Percentiles rank a stretch among this genome's conserved stretches.
Conservation (phyloP, 2,797 vertebrate genomes). For the Spinus olivaceus region DNA sequence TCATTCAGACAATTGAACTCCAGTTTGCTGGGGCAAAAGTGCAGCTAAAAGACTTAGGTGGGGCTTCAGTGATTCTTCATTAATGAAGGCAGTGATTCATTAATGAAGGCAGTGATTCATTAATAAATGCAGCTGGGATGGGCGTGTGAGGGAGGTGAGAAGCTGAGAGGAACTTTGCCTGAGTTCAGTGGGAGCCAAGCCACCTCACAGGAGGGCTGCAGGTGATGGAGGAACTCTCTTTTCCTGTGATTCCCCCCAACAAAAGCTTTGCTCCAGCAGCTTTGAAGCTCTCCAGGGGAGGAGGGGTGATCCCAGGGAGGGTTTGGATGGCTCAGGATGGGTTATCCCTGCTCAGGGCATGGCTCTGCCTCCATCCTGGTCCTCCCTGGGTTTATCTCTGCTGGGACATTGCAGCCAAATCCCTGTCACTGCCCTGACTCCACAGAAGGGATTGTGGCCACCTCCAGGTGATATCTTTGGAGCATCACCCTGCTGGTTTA, state of each 20-base stretch:
- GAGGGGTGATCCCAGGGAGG: neutral
- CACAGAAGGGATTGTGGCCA: neutral
- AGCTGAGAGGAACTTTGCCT: neutral
- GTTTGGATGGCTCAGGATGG: neutral
- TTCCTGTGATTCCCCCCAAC: neutral
- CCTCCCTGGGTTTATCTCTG: neutral
- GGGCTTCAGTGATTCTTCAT: neutral
- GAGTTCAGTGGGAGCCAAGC: neutral
- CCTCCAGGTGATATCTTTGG: neutral
- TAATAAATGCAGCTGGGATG: neutral
- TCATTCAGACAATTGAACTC: constrained; percentile 22
- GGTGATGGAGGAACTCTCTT: too few relatives aligned
- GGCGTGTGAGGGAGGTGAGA: neutral
- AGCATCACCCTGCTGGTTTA: neutral
- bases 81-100: neutral
- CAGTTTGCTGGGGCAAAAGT: constrained; percentile 16
- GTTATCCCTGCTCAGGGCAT: neutral
- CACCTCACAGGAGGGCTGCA: accelerated
- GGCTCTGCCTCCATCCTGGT: accelerated
- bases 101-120: neutral
- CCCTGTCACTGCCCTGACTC: neutral
- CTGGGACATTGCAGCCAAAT: neutral
- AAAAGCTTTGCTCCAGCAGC: accelerated
- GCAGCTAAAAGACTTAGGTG: neutral
- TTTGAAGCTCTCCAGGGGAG: neutral